Conservation (phyloP, 2,888 invertebrate species). For the Drosophila paramelanica region DNA sequence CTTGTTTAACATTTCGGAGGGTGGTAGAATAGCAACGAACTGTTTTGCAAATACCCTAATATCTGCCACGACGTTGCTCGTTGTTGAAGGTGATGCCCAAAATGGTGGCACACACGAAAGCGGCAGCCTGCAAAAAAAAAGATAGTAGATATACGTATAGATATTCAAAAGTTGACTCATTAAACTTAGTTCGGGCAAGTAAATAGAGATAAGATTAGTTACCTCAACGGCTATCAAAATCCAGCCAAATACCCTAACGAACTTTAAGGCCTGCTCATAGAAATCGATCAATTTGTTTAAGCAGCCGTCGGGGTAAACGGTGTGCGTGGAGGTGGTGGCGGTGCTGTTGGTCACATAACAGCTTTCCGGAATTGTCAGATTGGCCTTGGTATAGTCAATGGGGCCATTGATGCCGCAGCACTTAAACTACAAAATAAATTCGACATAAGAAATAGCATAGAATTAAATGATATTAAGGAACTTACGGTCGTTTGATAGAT, state of each 20-base stretch:
- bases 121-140: constrained; percentile 83
- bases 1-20: neutral
- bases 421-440: constrained; percentile 83
- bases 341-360: constrained; percentile 56
- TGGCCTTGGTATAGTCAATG: constrained; percentile 65
- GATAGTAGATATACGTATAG: neutral
- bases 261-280: constrained; percentile 83
- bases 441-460: constrained; percentile 55
- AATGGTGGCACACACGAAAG: constrained; percentile 93
- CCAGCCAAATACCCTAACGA: constrained; percentile 88
- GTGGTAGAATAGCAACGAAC: neutral
- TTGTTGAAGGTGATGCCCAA: constrained; percentile 94
- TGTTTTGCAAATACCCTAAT: constrained; percentile 83
- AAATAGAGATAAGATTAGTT: constrained; percentile 56
- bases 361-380: constrained; percentile 67
- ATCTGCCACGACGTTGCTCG: constrained; percentile 89
- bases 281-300: constrained; percentile 49
- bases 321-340: constrained; percentile 9
- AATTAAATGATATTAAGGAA: neutral
- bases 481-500: constrained; percentile 66
- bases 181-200: constrained; percentile 18
- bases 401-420: constrained; percentile 79
- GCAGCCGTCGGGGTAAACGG: constrained; percentile 66
- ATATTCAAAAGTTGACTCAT: constrained; percentile 8
- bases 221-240: constrained; percentile 90